Conservation (phyloP, 2,113 vertebrate species). For the Scophthalmus maximus region DNA sequence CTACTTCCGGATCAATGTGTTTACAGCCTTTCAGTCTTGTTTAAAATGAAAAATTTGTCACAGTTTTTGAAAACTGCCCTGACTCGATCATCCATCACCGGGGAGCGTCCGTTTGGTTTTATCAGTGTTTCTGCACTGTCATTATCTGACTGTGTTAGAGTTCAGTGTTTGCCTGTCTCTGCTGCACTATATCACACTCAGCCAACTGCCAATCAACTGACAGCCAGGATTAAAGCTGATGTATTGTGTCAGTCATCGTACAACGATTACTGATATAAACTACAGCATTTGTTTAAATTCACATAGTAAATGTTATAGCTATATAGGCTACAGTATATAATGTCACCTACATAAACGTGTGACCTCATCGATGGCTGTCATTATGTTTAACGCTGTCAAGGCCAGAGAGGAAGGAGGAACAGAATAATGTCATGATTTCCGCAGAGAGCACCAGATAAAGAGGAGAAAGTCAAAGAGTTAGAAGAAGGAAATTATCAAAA, state of each 20-base stretch:
- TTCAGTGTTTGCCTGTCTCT: slow-evolving; percentile 23
- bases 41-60: slow-evolving; percentile 13
- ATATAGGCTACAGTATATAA: neutral
- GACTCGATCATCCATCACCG: slow-evolving; percentile 15
- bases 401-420: neutral
- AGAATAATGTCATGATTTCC: neutral
- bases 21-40: neutral
- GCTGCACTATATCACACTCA: slow-evolving; percentile 24
- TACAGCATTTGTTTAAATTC: neutral
- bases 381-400: neutral
- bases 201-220: slow-evolving; percentile 16
- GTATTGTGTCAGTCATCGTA: neutral
- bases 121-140: slow-evolving; percentile 6
- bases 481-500: neutral
- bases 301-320: too few relatives aligned
- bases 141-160: slow-evolving; percentile 10
- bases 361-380: neutral
- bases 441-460: neutral
- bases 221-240: neutral
- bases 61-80: neutral
- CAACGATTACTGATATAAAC: neutral
- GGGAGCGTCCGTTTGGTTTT: slow-evolving; percentile 27
- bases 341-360: neutral
- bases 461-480: neutral
- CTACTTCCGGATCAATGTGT: neutral